Base-by-base conservation (phyloP, 2,888 invertebrate species). In the Rhopalosiphum nymphaeae region DNA sequence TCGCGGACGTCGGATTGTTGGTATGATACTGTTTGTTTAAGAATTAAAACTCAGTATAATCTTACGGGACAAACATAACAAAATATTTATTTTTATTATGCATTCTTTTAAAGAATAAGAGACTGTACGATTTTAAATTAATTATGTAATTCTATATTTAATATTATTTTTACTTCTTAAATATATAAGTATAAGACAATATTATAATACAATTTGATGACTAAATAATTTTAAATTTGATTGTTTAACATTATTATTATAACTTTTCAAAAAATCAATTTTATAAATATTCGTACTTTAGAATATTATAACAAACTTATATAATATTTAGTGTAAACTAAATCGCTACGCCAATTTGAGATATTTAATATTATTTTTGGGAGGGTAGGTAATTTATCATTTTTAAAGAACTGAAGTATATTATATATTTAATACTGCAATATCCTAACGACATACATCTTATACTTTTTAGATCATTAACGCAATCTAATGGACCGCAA, bases 391-490 rank as follows among this genome's bases (percentile, higher is more conserved):
- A 42, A 94, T 94, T 94, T 86, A 94, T 94, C 94, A 94, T 94
- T 90, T 87, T 94, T 67, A 86, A 90, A 44, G 36, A 44, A 93
- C 93, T 25, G 25, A 46, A 56, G 7, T 36, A 7, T n/a, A n/a
- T 67, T n/a, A 36, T 36, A 78, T 42, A 25, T 67, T 90, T 46
- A 26, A 92, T 9, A 56, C 42, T 7, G 53, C 44, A 7, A 21
- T 49, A 61, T 42, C 87, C 36, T 49, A 44, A 88, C 29, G 92
- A 88, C 56, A 29, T 57, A 61, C 36, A 25, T 29, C 25, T 42
- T 3, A 36, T 91, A 78, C 78, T 94, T 94, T 94, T 94, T 94
- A 91, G 61, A 86, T 94, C 94, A 94, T 94, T 94, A 94, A 61
- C 44, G 67, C 91, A n/a, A 93, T 94, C 86, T 16, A 25, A 94